Evolutionary conservation across 2,888 invertebrate genomes (phyloP).

Genomic region (Mesorhabditis sp.): DNA sequence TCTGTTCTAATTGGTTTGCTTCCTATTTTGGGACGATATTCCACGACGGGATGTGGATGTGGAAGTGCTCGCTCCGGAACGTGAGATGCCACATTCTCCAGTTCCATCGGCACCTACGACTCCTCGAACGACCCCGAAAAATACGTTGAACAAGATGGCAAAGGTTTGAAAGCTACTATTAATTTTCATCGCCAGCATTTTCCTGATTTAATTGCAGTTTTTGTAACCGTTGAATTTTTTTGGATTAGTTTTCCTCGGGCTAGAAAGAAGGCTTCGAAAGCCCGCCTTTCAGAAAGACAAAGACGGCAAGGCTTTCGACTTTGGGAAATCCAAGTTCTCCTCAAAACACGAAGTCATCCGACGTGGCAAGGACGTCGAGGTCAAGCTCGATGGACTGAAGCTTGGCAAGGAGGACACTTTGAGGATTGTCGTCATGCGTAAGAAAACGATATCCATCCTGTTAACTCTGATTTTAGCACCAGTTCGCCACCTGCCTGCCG

Average conservation of each 20-base stretch:
- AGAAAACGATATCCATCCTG: conserved; percentile 12
- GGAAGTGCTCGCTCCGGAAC: conserved; percentile 25
- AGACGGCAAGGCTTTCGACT: conserved; percentile 41
- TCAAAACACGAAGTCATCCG: conserved; percentile 54
- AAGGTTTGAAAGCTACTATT: not conserved
- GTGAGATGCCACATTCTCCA: conserved; percentile 40
- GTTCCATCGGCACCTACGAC: conserved; percentile 41
- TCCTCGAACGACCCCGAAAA: conserved; percentile 49
- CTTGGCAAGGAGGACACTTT: conserved; percentile 53
- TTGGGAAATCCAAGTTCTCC: conserved; percentile 53
- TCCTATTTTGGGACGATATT: not conserved
- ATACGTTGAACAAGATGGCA: conserved; percentile 42
- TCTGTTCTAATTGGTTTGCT: not conserved
- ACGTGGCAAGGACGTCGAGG: conserved; percentile 40
- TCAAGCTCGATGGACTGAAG: conserved; percentile 53
- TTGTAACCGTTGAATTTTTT: not conserved
- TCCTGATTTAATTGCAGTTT: not conserved
- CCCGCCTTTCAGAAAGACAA: not conserved
- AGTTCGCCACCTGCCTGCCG: conserved; percentile 19
- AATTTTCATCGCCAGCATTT: not conserved
- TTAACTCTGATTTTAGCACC: conserved; percentile 20
- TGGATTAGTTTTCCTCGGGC: not conserved
- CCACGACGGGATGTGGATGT: conserved; percentile 6
- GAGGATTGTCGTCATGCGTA: conserved; percentile 47
- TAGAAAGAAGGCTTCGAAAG: not conserved